Percentiles rank a stretch among this genome's conserved stretches.
These are phyloP conservation scores for Busseola fusca DNA, from an alignment of 2,888 invertebrate species.

Conservation along the genomic window DNA sequence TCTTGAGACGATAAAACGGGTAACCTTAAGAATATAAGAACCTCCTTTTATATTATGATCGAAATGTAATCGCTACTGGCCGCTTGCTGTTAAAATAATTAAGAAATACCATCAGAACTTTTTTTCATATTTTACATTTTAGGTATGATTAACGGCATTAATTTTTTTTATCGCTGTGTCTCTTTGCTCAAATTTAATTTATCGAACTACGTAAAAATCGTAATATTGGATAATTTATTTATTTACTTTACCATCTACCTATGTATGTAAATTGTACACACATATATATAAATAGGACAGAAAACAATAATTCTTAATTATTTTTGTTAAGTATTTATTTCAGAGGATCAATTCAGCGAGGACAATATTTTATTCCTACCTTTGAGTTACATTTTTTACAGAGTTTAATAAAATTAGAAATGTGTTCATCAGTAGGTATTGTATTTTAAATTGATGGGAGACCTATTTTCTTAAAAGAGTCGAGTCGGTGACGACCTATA, in stretches of 20 bases:
- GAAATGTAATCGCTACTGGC: constrained; percentile 7
- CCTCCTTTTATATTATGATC: not conserved
- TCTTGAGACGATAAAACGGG: not conserved
- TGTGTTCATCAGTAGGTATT: not conserved
- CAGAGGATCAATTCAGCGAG: not conserved
- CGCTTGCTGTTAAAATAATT: not conserved
- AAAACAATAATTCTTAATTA: not conserved
- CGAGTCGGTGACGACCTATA: not conserved
- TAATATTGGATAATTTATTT: no score
- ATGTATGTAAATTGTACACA: no score
- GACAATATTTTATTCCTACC: not conserved
- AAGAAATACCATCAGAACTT: constrained; percentile 1
- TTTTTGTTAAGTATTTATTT: not conserved
- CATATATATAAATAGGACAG: no score
- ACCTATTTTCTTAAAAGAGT: not conserved
- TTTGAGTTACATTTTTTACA: not conserved
- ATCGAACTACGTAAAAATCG: not conserved
- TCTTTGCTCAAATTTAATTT: not conserved
- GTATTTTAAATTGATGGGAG: not conserved
- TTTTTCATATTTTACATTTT: not conserved
- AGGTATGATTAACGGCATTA: not conserved
- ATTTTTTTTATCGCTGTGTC: not conserved
- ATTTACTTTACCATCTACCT: no score
- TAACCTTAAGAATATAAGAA: not conserved
- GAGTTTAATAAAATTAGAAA: no score